phyloP scores from a whole-genome alignment of 2,797 vertebrate genomes.

The Semotilus atromaculatus region DNA sequence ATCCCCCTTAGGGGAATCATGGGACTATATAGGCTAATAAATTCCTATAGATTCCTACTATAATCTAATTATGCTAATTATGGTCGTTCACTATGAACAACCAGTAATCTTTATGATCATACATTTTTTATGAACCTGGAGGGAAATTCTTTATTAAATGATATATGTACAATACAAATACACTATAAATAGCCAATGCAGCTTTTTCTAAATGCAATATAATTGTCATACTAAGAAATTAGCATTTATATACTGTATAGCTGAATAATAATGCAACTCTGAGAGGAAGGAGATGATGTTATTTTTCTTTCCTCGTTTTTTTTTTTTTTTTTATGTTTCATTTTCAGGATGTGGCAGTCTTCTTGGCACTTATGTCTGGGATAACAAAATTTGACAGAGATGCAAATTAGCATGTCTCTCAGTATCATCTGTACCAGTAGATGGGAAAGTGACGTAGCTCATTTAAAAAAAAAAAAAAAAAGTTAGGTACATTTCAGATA shows the following conservation, averaged over 20 bases:
- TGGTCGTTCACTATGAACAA: constrained; percentile 21
- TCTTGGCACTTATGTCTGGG: constrained; percentile 31
- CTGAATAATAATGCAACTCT: neutral
- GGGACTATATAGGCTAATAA: constrained; percentile 29
- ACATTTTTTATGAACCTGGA: constrained; percentile 24
- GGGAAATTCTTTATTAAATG: constrained; percentile 7
- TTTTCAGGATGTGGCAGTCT: constrained; percentile 33
- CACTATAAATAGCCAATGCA: neutral
- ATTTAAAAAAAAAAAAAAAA: too few relatives aligned
- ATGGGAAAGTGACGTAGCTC: constrained; percentile 49
- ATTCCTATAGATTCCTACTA: constrained; percentile 16
- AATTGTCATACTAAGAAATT: neutral
- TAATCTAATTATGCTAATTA: constrained; percentile 36
- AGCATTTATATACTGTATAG: neutral
- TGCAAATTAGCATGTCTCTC: constrained; percentile 54
- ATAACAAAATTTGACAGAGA: constrained; percentile 53
- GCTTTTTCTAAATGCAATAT: neutral
- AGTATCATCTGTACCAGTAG: constrained; percentile 49
- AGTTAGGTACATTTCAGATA: neutral
- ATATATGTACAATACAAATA: neutral
- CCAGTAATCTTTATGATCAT: constrained; percentile 24
- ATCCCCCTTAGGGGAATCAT: constrained; percentile 22
- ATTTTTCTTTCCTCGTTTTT: neutral
- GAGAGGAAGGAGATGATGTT: neutral
- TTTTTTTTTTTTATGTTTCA: neutral